phyloP scores from a whole-genome alignment of 2,797 vertebrate genomes.

The Myiotriccus ornatus region DNA sequence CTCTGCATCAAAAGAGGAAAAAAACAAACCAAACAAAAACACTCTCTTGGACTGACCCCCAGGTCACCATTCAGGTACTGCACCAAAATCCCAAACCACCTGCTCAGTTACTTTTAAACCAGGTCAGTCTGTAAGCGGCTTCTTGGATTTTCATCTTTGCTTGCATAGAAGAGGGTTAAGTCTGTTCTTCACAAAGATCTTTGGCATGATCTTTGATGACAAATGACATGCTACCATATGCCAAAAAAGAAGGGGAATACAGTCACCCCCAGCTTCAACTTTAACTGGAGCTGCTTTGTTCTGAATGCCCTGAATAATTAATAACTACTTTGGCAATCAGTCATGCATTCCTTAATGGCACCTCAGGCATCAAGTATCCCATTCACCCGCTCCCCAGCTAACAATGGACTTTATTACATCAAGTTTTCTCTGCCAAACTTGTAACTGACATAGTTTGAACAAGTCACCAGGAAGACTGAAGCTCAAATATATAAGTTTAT shows the following conservation, averaged over 20 bases:
- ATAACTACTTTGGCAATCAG: conserved; percentile 80
- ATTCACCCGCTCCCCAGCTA: conserved; percentile 49
- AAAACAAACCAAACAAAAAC: not conserved
- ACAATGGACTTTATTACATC: conserved; percentile 62
- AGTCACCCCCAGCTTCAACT: conserved; percentile 44
- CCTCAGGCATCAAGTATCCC: conserved; percentile 77
- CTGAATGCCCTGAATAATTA: conserved; percentile 74
- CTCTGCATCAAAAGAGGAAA: not conserved
- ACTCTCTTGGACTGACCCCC: not conserved
- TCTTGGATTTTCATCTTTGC: conserved; percentile 28
- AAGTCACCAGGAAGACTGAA: conserved; percentile 20
- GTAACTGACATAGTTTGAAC: conserved; percentile 62
- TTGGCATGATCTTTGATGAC: conserved; percentile 61
- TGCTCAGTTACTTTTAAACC: not conserved
- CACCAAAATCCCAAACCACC: conserved; percentile 4
- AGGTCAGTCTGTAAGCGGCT: not conserved
- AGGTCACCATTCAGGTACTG: not conserved
- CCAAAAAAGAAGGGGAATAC: conserved; percentile 55
- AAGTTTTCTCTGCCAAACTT: conserved; percentile 31
- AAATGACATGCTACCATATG: conserved; percentile 61
- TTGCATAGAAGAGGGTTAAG: conserved; percentile 57
- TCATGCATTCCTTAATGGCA: conserved; percentile 80
- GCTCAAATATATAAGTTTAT: not conserved
- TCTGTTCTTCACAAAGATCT: conserved; percentile 44
- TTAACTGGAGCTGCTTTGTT: conserved; percentile 75